These are phyloP conservation scores for Neodontobutis hainanensis DNA, from an alignment of 2,113 vertebrate species.

Conservation along the genomic window DNA sequence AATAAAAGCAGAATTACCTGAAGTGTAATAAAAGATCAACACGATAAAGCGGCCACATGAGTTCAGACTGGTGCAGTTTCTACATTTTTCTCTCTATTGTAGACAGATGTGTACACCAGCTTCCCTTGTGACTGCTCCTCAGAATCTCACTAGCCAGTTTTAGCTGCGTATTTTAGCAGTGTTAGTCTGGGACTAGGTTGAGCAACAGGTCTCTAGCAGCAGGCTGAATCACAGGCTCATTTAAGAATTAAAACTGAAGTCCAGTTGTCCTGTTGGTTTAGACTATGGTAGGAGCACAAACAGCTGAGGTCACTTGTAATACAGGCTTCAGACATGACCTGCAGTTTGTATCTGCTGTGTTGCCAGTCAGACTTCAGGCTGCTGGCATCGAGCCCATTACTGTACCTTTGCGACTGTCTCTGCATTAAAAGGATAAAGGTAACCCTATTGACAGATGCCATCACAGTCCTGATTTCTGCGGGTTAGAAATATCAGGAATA, in stretches of 20 bases:
- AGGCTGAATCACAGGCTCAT: neutral
- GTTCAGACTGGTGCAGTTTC: constrained; percentile 55
- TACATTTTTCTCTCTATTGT: constrained; percentile 52
- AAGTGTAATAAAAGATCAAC: too few relatives aligned
- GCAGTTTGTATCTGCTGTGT: constrained; percentile 62
- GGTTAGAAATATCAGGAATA: constrained; percentile 1
- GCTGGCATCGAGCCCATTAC: constrained; percentile 60
- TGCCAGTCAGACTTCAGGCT: constrained; percentile 68
- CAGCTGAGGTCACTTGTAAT: constrained; percentile 35
- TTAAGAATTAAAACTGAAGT: constrained; percentile 1
- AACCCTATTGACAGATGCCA: constrained; percentile 15
- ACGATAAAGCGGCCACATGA: constrained; percentile 50
- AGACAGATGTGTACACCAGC: constrained; percentile 61
- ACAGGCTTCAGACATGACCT: constrained; percentile 48
- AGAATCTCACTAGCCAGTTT: constrained; percentile 65
- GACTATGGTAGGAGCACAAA: constrained; percentile 23
- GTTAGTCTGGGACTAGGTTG: constrained; percentile 42
- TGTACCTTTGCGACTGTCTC: constrained; percentile 45
- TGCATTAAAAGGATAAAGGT: constrained; percentile 73
- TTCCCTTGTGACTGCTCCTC: constrained; percentile 62
- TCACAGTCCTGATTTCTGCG: neutral
- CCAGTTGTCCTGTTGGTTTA: constrained; percentile 15
- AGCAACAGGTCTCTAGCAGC: neutral
- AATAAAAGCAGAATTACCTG: too few relatives aligned
- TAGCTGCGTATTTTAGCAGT: constrained; percentile 58